Percentiles rank a stretch among this genome's conserved stretches.
Conservation (phyloP, 2,888 invertebrate species). For the Eucera pruinosa region DNA sequence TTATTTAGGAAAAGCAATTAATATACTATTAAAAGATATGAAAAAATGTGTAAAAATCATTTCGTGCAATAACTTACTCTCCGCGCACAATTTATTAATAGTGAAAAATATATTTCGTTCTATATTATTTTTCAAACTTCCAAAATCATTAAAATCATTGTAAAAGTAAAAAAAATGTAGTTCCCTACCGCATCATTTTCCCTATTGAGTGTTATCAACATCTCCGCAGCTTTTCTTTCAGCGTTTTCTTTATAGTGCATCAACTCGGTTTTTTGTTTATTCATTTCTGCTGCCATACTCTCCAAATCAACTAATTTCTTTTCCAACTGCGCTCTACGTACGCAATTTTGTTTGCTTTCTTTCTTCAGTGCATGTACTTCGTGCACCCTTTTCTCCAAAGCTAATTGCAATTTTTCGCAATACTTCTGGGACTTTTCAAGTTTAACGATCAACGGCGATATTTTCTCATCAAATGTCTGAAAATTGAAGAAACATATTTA, state of each 20-base stretch:
- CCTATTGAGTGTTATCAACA: conserved; percentile 75
- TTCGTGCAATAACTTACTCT: no score
- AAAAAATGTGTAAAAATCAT: no score
- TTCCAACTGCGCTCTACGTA: conserved; percentile 86
- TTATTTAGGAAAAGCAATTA: neutral
- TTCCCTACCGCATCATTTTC: conserved; percentile 78
- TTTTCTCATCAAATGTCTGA: conserved; percentile 76
- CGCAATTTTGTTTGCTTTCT: conserved; percentile 85
- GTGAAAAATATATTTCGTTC: no score
- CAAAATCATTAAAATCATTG: no score
- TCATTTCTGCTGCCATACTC: conserved; percentile 84
- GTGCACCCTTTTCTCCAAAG: conserved; percentile 81
- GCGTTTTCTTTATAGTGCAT: conserved; percentile 78
- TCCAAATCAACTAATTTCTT: conserved; percentile 85
- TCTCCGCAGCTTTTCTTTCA: conserved; percentile 77
- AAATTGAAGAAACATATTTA: conserved; percentile 31
- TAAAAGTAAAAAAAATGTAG: neutral
- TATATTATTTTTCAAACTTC: no score
- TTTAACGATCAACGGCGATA: conserved; percentile 73
- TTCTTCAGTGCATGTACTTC: conserved; percentile 84
- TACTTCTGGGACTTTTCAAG: conserved; percentile 76
- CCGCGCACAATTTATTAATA: no score
- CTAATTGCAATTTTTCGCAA: conserved; percentile 79
- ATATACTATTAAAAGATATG: no score
- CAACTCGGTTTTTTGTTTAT: conserved; percentile 82